A percentile compares a stretch with the other conserved stretches of the same genome.
Evolutionary conservation across 2,797 vertebrate genomes (phyloP).

Genomic region (Clamator glandarius): DNA sequence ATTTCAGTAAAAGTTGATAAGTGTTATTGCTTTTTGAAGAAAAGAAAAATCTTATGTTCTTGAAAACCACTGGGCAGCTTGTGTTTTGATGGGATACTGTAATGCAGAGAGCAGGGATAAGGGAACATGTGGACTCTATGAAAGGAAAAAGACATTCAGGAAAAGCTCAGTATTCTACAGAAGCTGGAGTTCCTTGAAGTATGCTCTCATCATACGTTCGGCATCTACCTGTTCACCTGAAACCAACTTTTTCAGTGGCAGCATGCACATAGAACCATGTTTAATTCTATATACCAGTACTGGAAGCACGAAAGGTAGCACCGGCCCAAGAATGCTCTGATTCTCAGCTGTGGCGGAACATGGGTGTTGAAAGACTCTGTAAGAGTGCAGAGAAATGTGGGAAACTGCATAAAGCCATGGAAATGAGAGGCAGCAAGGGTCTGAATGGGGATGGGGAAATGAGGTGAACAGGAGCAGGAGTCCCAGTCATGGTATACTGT

Average conservation of each 20-base stretch:
- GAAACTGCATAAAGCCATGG: background rate
- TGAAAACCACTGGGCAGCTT: constrained; percentile 61
- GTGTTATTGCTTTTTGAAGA: constrained; percentile 58
- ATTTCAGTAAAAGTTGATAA: constrained; percentile 65
- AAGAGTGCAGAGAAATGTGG: background rate
- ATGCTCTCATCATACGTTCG: background rate
- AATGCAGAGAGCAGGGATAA: constrained; percentile 33
- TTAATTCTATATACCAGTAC: background rate
- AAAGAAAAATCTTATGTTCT: constrained; percentile 36
- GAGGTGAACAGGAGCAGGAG: background rate
- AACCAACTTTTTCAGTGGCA: background rate
- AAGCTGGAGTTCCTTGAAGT: background rate
- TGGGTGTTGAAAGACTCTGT: background rate
- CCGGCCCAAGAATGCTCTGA: background rate
- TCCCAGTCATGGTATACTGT: background rate
- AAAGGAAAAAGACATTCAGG: background rate
- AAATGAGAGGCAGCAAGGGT: background rate
- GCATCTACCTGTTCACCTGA: background rate
- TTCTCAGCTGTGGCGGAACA: background rate
- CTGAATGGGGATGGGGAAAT: background rate
- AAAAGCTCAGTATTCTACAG: background rate
- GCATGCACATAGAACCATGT: background rate
- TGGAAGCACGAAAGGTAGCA: background rate
- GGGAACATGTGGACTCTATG: background rate
- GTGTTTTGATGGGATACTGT: constrained; percentile 50